Percentiles rank a stretch among this genome's conserved stretches.
phyloP scores from a whole-genome alignment of 2,888 invertebrate genomes.

The Sympetrum striolatum region DNA sequence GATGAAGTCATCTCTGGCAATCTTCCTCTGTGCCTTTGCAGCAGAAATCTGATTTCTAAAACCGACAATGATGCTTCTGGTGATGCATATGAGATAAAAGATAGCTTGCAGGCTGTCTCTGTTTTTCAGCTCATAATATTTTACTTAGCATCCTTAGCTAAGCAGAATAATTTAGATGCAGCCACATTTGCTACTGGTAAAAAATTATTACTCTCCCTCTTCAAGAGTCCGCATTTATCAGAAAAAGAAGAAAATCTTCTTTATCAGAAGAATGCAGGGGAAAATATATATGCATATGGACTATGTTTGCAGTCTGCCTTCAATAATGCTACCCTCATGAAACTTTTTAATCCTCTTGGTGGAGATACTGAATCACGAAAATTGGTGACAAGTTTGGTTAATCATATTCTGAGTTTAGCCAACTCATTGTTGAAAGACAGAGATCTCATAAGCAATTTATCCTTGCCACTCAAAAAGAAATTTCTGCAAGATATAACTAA shows the following conservation, averaged over 20 bases:
- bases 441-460: neutral
- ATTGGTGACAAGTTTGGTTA: neutral
- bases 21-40: neutral
- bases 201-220: neutral
- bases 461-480: neutral
- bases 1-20: neutral
- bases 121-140: neutral
- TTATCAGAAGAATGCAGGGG: neutral
- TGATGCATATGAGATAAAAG: neutral
- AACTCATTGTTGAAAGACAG: neutral
- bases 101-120: neutral
- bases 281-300: neutral
- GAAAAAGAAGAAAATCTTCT: neutral
- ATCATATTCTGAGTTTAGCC: neutral
- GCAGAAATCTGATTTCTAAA: neutral
- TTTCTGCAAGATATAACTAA: neutral
- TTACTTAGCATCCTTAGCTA: neutral
- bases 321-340: neutral
- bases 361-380: neutral
- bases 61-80: neutral
- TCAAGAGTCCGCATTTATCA: neutral
- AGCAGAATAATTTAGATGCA: neutral
- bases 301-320: neutral
- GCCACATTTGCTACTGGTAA: neutral
- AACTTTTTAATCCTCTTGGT: constrained; percentile 6